Conservation (phyloP, 2,113 vertebrate species). For the Taurulus bubalis region DNA sequence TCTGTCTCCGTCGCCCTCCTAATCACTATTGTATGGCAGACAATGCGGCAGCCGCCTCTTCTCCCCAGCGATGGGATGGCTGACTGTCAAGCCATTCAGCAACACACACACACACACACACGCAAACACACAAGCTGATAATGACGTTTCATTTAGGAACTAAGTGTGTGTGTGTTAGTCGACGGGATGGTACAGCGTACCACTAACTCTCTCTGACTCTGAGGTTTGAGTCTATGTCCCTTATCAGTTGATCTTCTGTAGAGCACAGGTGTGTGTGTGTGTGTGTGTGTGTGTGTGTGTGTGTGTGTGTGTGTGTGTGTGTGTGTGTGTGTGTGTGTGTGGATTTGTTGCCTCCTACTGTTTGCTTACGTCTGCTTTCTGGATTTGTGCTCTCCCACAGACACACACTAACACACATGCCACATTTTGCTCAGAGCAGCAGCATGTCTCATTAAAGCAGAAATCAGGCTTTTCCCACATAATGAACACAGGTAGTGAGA, state of each 20-base stretch:
- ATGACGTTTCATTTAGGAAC: constrained; percentile 62
- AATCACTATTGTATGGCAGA: constrained; percentile 73
- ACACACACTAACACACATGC: not conserved
- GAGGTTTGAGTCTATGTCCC: constrained; percentile 32
- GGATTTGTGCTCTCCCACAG: constrained; percentile 8
- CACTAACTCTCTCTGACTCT: constrained; percentile 35
- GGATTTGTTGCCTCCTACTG: constrained; percentile 29
- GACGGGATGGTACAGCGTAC: constrained; percentile 9
- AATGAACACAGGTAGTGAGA: constrained; percentile 40
- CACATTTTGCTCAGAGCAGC: constrained; percentile 32
- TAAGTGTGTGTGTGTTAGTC: constrained; percentile 39
- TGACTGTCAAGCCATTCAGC: constrained; percentile 54
- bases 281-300: constrained; percentile 18
- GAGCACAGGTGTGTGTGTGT: constrained; percentile 16
- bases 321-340: constrained; percentile 15
- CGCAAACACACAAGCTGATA: constrained; percentile 18
- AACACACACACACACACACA: constrained; percentile 28
- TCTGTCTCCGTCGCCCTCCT: constrained; percentile 65
- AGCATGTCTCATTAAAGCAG: constrained; percentile 53
- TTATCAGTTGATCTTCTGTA: constrained; percentile 23
- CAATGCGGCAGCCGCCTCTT: constrained; percentile 70
- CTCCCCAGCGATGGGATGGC: constrained; percentile 53
- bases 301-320: constrained; percentile 18
- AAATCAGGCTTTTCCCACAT: constrained; percentile 33
- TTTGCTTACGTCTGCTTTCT: constrained; percentile 28